Conservation (phyloP, 2,888 invertebrate genomes). For the Zygothrica quintamaculata region DNA sequence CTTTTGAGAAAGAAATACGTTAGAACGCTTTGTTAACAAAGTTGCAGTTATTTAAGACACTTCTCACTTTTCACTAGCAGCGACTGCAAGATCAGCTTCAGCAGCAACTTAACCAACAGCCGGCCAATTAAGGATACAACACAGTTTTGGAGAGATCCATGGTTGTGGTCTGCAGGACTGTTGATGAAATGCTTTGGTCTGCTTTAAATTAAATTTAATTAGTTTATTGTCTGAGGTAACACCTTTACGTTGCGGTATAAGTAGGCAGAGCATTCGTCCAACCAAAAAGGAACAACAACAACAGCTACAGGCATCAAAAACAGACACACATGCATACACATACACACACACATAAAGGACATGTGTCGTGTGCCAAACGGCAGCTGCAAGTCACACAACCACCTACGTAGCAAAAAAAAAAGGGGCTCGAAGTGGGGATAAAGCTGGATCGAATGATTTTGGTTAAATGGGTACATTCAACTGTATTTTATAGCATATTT, state of each 20-base stretch:
- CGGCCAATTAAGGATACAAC: conserved; percentile 60
- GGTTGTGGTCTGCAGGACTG: conserved; percentile 41
- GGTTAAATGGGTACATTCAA: conserved; percentile 4
- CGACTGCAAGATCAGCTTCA: conserved; percentile 29
- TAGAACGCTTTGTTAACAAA: too few relatives aligned
- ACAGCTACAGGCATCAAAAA: too few relatives aligned
- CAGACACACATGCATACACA: neutral
- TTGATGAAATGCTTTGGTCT: conserved; percentile 65
- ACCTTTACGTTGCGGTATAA: conserved; percentile 53
- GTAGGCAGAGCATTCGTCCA: conserved; percentile 17
- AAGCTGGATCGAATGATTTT: neutral
- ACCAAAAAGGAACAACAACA: neutral
- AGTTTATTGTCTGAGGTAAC: conserved; percentile 73
- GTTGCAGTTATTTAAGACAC: conserved; percentile 60
- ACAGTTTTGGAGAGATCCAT: conserved; percentile 36
- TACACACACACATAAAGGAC: conserved; percentile 13
- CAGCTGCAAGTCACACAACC: conserved; percentile 47
- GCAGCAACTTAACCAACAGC: conserved; percentile 27
- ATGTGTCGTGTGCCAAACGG: conserved; percentile 52
- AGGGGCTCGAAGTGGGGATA: conserved; percentile 21
- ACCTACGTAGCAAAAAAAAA: conserved; percentile 44
- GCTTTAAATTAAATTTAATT: conserved; percentile 81
- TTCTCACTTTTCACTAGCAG: conserved; percentile 41
- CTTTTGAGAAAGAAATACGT: too few relatives aligned
- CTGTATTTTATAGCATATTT: too few relatives aligned